Evolutionary conservation across 2,113 vertebrate species (phyloP).

Genomic region (Pelmatolapia mariae): DNA sequence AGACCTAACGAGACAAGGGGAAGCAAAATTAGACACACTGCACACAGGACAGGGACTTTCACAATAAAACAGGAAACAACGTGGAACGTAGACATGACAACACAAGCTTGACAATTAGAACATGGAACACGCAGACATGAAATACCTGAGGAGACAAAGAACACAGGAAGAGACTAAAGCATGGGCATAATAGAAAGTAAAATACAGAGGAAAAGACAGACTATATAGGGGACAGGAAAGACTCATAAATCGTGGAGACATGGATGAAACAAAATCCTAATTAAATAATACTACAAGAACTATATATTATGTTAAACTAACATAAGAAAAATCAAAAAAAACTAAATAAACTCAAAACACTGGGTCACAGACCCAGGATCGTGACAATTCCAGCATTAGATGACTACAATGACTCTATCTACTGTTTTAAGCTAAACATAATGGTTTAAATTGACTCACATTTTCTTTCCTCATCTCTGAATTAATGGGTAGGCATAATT

Average conservation of each 20-base stretch:
- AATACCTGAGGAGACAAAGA: not conserved
- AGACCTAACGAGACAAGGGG: accelerated
- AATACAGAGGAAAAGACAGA: not conserved
- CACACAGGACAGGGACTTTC: not conserved
- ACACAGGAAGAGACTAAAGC: not conserved
- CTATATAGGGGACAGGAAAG: not conserved
- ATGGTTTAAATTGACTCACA: not conserved
- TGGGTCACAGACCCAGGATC: not conserved
- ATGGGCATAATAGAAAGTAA: not conserved
- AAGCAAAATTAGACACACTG: not conserved
- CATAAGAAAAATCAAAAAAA: not conserved
- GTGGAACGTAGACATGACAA: not conserved
- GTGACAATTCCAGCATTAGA: not conserved
- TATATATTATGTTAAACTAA: not conserved
- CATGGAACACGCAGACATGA: not conserved
- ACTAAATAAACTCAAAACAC: accelerated
- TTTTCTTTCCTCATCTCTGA: not conserved
- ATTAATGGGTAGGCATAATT: accelerated
- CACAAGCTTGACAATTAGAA: not conserved
- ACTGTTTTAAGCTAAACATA: not conserved
- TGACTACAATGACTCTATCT: not conserved
- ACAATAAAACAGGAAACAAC: not conserved
- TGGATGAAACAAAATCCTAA: accelerated
- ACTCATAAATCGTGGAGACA: not conserved
- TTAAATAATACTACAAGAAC: not conserved